These are phyloP conservation scores for Aethina tumida DNA, from an alignment of 1,140 invertebrate genomes.

Conservation along the genomic window DNA sequence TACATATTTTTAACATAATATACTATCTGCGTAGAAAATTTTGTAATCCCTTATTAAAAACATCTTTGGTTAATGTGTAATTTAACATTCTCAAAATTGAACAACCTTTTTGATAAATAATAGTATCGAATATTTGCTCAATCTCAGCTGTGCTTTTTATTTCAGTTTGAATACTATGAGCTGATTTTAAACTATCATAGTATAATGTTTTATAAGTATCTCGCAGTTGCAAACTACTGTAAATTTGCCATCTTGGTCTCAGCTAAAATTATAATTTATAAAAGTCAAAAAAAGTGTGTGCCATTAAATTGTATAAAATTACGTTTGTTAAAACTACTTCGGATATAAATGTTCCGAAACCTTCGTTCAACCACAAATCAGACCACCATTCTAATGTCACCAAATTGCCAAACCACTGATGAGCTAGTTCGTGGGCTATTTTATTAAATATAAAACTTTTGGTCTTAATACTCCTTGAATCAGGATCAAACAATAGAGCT, in stretches of 20 bases:
- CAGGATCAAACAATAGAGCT: conserved; percentile 23
- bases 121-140: conserved; percentile 26
- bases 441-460: conserved; percentile 26
- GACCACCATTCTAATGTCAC: conserved; percentile 55
- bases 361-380: conserved; percentile 64
- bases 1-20: no score
- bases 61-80: conserved; percentile 44
- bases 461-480: conserved; percentile 20
- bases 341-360: conserved; percentile 44
- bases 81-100: conserved; percentile 52
- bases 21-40: conserved; percentile 40
- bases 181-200: conserved; percentile 27
- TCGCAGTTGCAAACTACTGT: conserved; percentile 24
- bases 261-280: conserved; percentile 17
- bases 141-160: conserved; percentile 25
- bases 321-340: conserved; percentile 24
- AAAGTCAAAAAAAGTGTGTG: not conserved
- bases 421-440: conserved; percentile 40
- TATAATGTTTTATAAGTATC: conserved; percentile 25
- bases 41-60: conserved; percentile 45
- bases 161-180: conserved; percentile 23
- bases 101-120: conserved; percentile 26
- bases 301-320: conserved; percentile 11
- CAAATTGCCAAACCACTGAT: conserved; percentile 60
- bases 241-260: conserved; percentile 24